Percentiles rank a stretch among this genome's conserved stretches.
These are phyloP conservation scores for Hyperoodon ampullatus DNA, from an alignment of 2,113 vertebrate species.

Conservation along the genomic window DNA sequence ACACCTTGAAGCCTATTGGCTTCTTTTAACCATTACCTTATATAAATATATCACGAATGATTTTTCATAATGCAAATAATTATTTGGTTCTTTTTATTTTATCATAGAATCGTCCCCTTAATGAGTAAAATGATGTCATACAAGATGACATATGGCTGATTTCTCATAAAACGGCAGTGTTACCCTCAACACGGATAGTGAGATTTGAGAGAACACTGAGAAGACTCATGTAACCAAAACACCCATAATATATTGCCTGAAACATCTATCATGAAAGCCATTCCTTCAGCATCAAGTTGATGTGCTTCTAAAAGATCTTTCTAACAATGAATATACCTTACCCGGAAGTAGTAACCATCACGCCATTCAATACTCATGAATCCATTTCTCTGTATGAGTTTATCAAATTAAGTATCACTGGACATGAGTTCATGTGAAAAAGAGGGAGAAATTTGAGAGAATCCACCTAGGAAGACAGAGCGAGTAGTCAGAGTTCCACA, in stretches of 20 bases:
- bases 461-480: no score
- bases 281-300: not conserved
- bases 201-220: not conserved
- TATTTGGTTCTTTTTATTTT: not conserved
- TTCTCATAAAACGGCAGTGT: not conserved
- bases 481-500: not conserved
- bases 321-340: not conserved
- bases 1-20: not conserved
- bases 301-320: not conserved
- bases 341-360: fast-evolving
- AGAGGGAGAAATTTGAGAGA: not conserved
- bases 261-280: not conserved
- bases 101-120: not conserved
- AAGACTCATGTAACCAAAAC: not conserved
- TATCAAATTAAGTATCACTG: not conserved
- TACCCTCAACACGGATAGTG: not conserved
- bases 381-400: not conserved
- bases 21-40: not conserved
- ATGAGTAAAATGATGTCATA: not conserved
- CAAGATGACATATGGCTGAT: not conserved
- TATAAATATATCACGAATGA: not conserved
- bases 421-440: not conserved
- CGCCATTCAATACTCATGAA: not conserved
- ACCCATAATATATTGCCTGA: no score
- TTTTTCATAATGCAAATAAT: not conserved